A percentile compares a stretch with the other conserved stretches of the same genome.
phyloP scores from a whole-genome alignment of 2,888 invertebrate species.

The Heliconius cydno region DNA sequence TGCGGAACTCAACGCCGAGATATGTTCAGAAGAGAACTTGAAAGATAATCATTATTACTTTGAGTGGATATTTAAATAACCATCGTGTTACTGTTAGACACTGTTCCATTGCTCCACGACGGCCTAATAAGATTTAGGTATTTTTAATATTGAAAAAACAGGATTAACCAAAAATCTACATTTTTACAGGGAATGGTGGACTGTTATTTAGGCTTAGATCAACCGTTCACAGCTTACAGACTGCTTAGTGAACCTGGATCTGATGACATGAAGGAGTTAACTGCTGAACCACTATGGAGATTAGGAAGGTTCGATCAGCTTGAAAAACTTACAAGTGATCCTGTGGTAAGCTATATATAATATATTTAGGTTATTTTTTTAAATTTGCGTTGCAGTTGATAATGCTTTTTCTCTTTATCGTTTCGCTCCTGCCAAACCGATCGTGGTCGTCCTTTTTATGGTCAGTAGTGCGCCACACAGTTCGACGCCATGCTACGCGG shows the following conservation, averaged over 20 bases:
- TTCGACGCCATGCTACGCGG: too few species aligned
- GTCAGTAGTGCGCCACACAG: too few species aligned
- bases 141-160: not conserved
- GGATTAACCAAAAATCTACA: not conserved
- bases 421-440: too few species aligned
- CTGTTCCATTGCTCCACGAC: too few species aligned
- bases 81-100: not conserved
- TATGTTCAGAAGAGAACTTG: not conserved
- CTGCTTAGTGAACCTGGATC: conserved; percentile 86
- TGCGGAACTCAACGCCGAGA: not conserved
- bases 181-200: conserved; percentile 89
- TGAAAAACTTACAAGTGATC: conserved; percentile 83
- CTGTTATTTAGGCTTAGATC: conserved; percentile 93
- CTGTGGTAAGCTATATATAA: conserved; percentile 64
- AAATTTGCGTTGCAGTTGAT: too few species aligned
- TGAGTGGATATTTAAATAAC: not conserved
- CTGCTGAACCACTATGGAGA: conserved; percentile 95
- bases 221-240: conserved; percentile 92
- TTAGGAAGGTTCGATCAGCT: conserved; percentile 92
- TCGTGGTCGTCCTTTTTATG: too few species aligned
- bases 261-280: conserved; percentile 84
- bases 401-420: too few species aligned
- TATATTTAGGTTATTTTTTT: too few species aligned
- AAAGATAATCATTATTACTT: not conserved
- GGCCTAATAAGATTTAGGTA: too few species aligned